Conservation (phyloP, 2,113 vertebrate genomes). For the Oryzias curvinotus region DNA sequence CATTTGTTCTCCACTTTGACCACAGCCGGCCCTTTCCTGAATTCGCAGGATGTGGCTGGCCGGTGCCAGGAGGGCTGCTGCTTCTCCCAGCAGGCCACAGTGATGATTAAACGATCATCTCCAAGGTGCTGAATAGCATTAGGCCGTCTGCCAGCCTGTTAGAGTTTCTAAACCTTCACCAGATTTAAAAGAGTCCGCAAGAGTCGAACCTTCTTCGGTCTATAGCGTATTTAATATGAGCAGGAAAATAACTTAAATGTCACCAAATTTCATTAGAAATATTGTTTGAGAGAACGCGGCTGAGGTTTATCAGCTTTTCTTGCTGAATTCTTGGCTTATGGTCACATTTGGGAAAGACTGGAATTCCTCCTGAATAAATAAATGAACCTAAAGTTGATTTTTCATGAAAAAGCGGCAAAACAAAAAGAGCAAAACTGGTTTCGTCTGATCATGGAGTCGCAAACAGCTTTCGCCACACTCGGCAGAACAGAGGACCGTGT, state of each 20-base stretch:
- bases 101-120: constrained; percentile 61
- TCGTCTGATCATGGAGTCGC: constrained; percentile 45
- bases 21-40: too few species aligned
- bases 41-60: constrained; percentile 7
- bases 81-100: constrained; percentile 37
- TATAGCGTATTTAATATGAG: neutral
- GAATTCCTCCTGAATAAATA: neutral
- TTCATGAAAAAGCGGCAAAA: constrained; percentile 6
- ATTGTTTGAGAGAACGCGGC: too few species aligned
- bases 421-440: constrained; percentile 37
- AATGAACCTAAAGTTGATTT: neutral
- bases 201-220: constrained; percentile 16
- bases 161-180: constrained; percentile 23
- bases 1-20: constrained; percentile 5
- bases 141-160: constrained; percentile 39
- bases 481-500: constrained; percentile 64
- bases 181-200: neutral
- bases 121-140: constrained; percentile 46
- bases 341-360: neutral
- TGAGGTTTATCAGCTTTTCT: too few species aligned
- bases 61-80: constrained; percentile 57
- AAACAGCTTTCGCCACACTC: constrained; percentile 43
- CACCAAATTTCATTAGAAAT: neutral
- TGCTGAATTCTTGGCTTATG: neutral
- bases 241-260: neutral